A percentile compares a stretch with the other conserved stretches of the same genome.
Conservation (phyloP, 2,113 vertebrate species). For the Colius striatus region DNA sequence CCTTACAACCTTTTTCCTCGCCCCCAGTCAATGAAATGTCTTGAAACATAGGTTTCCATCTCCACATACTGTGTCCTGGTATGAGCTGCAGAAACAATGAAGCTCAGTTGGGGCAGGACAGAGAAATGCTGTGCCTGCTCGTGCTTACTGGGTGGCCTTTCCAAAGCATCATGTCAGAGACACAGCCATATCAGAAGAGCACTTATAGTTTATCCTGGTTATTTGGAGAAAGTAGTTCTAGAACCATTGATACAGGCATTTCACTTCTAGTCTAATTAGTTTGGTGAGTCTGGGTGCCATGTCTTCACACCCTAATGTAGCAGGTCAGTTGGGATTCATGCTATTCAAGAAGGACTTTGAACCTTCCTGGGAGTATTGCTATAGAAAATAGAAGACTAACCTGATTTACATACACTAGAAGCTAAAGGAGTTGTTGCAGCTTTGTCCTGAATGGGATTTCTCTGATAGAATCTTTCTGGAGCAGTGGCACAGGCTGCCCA, state of each 20-base stretch:
- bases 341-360: not conserved
- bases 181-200: too few species aligned
- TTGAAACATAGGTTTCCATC: not conserved
- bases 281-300: fast-evolving
- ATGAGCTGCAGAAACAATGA: fast-evolving
- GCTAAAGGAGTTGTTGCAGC: not conserved
- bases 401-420: not conserved
- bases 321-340: fast-evolving
- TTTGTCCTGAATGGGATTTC: not conserved
- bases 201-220: fast-evolving
- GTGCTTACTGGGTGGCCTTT: not conserved
- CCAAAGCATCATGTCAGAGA: not conserved
- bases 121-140: fast-evolving
- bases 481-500: too few species aligned
- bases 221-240: not conserved
- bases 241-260: not conserved
- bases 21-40: not conserved
- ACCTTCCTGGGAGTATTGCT: not conserved
- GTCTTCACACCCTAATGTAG: not conserved
- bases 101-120: not conserved
- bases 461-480: not conserved
- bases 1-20: not conserved
- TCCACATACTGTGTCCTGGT: fast-evolving
- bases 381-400: not conserved
- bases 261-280: not conserved